Conservation (phyloP, 2,797 vertebrate species). For the Neosalanx taihuensis region DNA sequence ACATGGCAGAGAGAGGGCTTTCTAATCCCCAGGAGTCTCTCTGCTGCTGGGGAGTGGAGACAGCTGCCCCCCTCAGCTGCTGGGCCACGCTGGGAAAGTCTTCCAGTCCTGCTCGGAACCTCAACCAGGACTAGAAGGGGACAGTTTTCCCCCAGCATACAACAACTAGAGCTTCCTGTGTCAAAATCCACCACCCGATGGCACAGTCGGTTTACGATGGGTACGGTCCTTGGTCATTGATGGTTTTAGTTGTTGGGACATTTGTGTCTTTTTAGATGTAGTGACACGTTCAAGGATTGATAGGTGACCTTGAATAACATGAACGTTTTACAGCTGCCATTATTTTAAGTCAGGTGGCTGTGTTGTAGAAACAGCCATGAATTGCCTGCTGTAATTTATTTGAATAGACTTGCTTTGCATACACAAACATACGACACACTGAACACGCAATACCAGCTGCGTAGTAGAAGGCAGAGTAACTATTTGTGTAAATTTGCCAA, state of each 20-base stretch:
- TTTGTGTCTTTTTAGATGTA: too few species aligned
- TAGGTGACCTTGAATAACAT: too few species aligned
- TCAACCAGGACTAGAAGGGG: neutral
- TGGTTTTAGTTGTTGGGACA: neutral
- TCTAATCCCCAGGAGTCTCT: slow-evolving; percentile 42
- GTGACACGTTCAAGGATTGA: too few species aligned
- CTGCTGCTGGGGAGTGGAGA: slow-evolving; percentile 17
- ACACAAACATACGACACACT: too few species aligned
- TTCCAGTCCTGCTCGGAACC: slow-evolving; percentile 2
- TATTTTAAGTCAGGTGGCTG: too few species aligned
- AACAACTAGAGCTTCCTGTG: neutral
- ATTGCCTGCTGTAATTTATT: too few species aligned
- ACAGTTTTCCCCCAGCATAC: neutral
- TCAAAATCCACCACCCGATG: neutral
- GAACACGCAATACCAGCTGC: too few species aligned
- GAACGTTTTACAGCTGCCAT: too few species aligned
- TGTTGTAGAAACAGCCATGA: too few species aligned
- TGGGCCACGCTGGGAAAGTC: slow-evolving; percentile 7
- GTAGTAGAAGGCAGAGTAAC: too few species aligned
- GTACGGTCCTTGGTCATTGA: neutral
- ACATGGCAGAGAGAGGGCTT: slow-evolving; percentile 34
- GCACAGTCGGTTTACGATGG: neutral
- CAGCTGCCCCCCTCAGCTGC: slow-evolving; percentile 33
- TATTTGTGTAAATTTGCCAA: slow-evolving; percentile 11
- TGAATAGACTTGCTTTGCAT: too few species aligned